Base-by-base conservation (phyloP, 2,888 invertebrate species). In the Cartodere bifasciata region DNA sequence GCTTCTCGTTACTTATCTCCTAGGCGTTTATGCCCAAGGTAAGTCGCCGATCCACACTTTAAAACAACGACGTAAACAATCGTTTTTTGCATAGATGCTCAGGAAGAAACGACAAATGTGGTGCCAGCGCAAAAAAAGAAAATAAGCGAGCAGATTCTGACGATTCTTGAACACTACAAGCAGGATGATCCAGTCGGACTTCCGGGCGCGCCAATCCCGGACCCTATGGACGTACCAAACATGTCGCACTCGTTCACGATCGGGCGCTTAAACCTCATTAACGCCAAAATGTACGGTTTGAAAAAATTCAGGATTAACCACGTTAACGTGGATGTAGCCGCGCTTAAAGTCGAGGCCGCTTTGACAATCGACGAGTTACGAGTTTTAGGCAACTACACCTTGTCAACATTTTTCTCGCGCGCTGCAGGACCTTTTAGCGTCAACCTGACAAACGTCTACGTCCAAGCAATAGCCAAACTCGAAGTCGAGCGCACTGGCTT, bases 371-470 rank as follows among this genome's bases (percentile, higher is more conserved):
- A 83, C 42, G 64, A 64, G 20, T 60, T 88, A 47, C 63, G 75
- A 48, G 75, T 83, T 13, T 64, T 67, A 6, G 88, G 88, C 9
- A 69, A 77, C 44, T 88, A 88, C 52, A 76, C 77, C 0, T 61
- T 86, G 45, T 65, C 70, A 2, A 71, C 81, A 0, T 79, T 79
- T 67, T 56, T 85, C n/a, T 68, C 72, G 29, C 64, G 65, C 32
- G 74, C 78, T 1, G 67, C 64, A 30, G 88, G 90, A 1, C 80
- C 82, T 1, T 90, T 82, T 56, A 79, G 74, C 1, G 79, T 88
- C 2, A 69, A 77, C 35, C 62, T 90, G 30, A 71, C 69, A 1
- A 73, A 75, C 11, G 79, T 88, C 1, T 67, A 67, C 30, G 70
- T 83, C 2, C 67, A 67, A 38, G 81, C 78, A 0, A 61, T 70